Percentiles rank a stretch among this genome's conserved stretches.
These are phyloP conservation scores for Crotalus viridis DNA, from an alignment of 2,113 vertebrate genomes.

Conservation along the genomic window DNA sequence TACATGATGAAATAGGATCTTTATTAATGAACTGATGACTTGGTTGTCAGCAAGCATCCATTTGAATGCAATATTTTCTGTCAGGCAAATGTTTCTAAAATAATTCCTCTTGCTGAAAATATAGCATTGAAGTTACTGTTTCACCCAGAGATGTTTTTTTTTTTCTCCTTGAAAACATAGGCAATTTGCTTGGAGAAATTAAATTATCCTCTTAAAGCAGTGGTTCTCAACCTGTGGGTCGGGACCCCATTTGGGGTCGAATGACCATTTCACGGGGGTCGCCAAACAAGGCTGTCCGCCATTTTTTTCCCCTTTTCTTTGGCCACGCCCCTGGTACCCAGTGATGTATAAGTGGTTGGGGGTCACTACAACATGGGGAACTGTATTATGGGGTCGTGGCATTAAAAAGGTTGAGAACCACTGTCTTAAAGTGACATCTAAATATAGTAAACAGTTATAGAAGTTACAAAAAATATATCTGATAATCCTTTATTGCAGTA, in stretches of 20 bases:
- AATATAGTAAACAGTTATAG: background rate
- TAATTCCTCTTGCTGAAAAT: background rate
- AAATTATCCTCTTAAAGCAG: background rate
- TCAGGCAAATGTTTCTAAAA: background rate
- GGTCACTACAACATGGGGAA: no score
- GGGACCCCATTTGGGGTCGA: no score
- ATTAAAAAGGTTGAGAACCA: no score
- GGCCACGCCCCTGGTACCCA: no score
- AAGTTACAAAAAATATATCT: background rate
- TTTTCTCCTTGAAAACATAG: background rate
- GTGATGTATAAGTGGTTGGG: no score
- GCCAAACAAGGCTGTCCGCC: no score
- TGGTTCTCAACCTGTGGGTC: no score
- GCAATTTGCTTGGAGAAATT: background rate
- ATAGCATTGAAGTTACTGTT: background rate
- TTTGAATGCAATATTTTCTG: slow-evolving; percentile 7
- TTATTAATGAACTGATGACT: slow-evolving; percentile 25
- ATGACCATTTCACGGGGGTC: no score
- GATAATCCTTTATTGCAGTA: background rate
- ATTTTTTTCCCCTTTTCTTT: no score
- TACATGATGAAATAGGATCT: slow-evolving; percentile 15
- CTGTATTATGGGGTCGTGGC: no score
- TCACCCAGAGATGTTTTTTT: background rate
- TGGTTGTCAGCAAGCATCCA: slow-evolving; percentile 1
- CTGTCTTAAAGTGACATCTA: background rate